Evolutionary conservation across 2,888 invertebrate genomes (phyloP).

Genomic region (Drosophila antonietae): DNA sequence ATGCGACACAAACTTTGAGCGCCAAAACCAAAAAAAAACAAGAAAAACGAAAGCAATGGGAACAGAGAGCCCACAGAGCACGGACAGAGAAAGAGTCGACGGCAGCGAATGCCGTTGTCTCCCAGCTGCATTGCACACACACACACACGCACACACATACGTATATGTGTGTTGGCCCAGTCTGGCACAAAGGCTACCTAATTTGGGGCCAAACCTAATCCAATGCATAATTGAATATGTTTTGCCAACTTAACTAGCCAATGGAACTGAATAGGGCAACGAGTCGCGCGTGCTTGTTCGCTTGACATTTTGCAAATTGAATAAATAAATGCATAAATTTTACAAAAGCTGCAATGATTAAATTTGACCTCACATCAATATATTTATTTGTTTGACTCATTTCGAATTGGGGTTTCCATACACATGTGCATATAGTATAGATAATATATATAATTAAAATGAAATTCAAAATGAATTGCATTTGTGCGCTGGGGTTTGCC

Average conservation of each 20-base stretch:
- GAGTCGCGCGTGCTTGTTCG: neutral
- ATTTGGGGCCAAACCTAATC: slow-evolving; percentile 26
- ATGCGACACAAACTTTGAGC: slow-evolving; percentile 65
- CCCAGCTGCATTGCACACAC: neutral
- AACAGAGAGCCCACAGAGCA: neutral
- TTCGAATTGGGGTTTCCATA: neutral
- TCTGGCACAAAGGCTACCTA: slow-evolving; percentile 24
- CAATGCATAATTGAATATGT: slow-evolving; percentile 44
- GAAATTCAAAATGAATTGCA: neutral
- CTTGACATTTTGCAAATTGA: slow-evolving; percentile 9
- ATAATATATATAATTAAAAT: too few relatives aligned
- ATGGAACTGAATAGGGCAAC: slow-evolving; percentile 5
- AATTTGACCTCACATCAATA: neutral
- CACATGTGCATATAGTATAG: neutral
- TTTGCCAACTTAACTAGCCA: slow-evolving; percentile 22
- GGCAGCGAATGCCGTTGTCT: neutral
- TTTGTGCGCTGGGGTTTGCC: neutral
- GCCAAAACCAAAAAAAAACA: neutral
- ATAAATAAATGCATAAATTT: slow-evolving; percentile 16
- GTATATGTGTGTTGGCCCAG: neutral
- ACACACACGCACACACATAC: too few relatives aligned
- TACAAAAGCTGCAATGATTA: slow-evolving; percentile 3
- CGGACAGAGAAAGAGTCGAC: neutral
- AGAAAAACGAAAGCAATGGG: neutral
- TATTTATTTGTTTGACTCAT: neutral